Percentiles rank a stretch among this genome's conserved stretches.
phyloP scores from a whole-genome alignment of 2,797 vertebrate species.

The Danio jaintianensis region DNA sequence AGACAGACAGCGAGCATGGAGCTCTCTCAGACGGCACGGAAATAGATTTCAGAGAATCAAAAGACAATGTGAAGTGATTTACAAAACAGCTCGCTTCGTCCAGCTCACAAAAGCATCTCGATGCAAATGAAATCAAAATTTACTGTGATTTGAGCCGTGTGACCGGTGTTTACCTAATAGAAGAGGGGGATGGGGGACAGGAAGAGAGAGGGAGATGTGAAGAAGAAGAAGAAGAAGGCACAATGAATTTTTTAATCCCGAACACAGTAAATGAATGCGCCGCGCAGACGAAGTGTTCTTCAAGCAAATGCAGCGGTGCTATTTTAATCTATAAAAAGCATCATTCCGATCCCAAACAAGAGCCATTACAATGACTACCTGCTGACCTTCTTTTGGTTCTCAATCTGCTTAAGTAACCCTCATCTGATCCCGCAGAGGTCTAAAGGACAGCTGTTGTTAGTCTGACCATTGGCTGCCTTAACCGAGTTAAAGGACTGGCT shows the following conservation, averaged over 20 bases:
- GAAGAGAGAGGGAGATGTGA: constrained; percentile 15
- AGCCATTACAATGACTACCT: constrained; percentile 33
- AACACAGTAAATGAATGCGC: constrained; percentile 14
- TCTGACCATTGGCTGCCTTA: constrained; percentile 10
- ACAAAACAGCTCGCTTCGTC: neutral
- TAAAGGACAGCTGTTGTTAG: constrained; percentile 30
- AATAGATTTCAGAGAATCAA: constrained; percentile 37
- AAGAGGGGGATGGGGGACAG: constrained; percentile 30
- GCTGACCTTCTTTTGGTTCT: constrained; percentile 40
- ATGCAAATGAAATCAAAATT: constrained; percentile 16
- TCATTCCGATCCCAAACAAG: constrained; percentile 19
- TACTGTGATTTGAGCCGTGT: constrained; percentile 19
- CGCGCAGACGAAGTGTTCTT: neutral
- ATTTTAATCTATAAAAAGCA: constrained; percentile 31
- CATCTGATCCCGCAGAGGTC: constrained; percentile 42
- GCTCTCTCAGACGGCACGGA: constrained; percentile 36
- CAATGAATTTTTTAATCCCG: neutral
- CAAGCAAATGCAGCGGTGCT: constrained; percentile 11
- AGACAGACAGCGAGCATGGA: constrained; percentile 3
- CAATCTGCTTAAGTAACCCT: constrained; percentile 49
- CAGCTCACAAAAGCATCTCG: neutral
- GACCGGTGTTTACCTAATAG: constrained; percentile 42
- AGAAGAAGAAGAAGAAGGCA: constrained; percentile 11
- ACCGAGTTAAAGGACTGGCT: constrained; percentile 11
- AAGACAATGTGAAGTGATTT: constrained; percentile 26